phyloP scores from a whole-genome alignment of 1,140 invertebrate genomes.

The Drosophila aff. region DNA sequence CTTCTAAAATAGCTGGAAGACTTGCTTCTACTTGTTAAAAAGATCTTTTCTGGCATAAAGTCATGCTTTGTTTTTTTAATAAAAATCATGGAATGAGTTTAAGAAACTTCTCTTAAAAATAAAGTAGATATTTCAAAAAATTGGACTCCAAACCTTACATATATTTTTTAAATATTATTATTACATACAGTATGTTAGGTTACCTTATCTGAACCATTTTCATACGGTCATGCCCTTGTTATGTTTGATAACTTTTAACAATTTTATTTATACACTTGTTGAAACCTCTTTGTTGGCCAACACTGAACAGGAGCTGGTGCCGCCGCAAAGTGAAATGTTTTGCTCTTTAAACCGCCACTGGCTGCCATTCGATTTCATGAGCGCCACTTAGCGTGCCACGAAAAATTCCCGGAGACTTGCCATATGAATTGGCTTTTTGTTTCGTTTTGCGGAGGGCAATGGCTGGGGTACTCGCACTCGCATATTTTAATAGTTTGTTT shows the following conservation, averaged over 20 bases:
- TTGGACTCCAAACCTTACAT: no score
- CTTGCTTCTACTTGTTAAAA: no score
- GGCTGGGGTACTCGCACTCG: constrained; percentile 30
- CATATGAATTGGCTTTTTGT: constrained; percentile 79
- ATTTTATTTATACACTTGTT: constrained; percentile 10
- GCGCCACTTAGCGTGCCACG: constrained; percentile 72
- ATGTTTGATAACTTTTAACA: not conserved
- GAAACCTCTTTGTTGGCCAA: not conserved
- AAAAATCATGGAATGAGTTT: no score
- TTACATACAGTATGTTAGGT: not conserved
- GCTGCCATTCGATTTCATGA: constrained; percentile 75
- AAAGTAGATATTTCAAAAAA: no score
- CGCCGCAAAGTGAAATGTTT: constrained; percentile 72
- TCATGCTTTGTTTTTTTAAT: no score
- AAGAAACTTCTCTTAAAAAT: no score
- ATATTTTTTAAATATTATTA: not conserved
- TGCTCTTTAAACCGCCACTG: constrained; percentile 68
- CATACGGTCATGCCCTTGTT: not conserved
- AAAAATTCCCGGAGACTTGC: constrained; percentile 25
- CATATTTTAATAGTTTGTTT: constrained; percentile 82
- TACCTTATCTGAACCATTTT: not conserved
- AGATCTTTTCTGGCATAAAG: no score
- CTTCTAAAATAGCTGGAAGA: no score
- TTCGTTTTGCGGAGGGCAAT: constrained; percentile 24
- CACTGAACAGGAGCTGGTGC: constrained; percentile 3